phyloP scores from a whole-genome alignment of 2,888 invertebrate genomes.

The Cryptus armator region DNA sequence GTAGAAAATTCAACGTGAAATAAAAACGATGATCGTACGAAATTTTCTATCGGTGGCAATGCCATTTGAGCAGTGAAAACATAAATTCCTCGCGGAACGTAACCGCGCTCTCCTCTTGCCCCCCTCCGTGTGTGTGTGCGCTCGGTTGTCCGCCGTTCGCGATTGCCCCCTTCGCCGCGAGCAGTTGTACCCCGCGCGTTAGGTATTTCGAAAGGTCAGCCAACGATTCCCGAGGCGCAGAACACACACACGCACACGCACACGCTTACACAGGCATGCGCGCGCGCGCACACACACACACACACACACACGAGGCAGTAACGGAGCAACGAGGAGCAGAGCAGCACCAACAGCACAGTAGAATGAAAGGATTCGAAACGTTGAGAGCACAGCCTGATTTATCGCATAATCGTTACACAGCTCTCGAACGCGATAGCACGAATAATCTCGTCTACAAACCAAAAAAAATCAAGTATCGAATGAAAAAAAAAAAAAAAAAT shows the following conservation, averaged over 20 bases:
- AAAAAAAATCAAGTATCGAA: not conserved
- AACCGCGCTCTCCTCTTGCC: conserved; percentile 49
- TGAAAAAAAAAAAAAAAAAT: conserved; percentile 17
- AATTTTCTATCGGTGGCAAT: conserved; percentile 52
- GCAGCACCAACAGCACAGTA: conserved; percentile 34
- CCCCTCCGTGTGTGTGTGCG: not conserved
- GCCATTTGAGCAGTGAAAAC: conserved; percentile 67
- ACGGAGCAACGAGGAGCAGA: conserved; percentile 39
- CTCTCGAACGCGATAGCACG: conserved; percentile 28
- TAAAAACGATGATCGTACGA: conserved; percentile 24
- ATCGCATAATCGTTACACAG: conserved; percentile 56
- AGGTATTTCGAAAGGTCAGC: conserved; percentile 74
- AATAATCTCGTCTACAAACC: conserved; percentile 15
- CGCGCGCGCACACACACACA: conserved; percentile 3
- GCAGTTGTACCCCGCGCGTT: conserved; percentile 55
- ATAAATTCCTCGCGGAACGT: conserved; percentile 69
- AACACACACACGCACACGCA: conserved; percentile 43
- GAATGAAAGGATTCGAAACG: conserved; percentile 56
- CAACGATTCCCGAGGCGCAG: conserved; percentile 70
- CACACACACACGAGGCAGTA: conserved; percentile 15
- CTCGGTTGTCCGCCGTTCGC: conserved; percentile 20
- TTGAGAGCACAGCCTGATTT: conserved; percentile 55
- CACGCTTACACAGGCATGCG: conserved; percentile 4
- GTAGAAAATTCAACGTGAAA: conserved; percentile 24
- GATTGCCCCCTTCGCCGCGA: conserved; percentile 57